phyloP scores from a whole-genome alignment of 2,113 vertebrate genomes.

The Saccopteryx leptura region DNA sequence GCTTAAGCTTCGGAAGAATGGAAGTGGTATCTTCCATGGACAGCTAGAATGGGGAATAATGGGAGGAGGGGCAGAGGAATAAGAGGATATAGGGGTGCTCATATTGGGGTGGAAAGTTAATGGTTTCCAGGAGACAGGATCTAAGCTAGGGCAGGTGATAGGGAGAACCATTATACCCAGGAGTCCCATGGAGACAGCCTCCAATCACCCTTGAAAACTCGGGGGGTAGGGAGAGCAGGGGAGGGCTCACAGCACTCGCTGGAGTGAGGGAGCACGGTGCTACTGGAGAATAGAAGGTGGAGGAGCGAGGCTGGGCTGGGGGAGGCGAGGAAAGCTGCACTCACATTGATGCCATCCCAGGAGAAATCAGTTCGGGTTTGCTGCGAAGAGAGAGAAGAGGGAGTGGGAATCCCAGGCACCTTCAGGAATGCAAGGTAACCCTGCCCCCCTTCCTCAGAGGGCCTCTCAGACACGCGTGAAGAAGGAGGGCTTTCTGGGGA shows the following conservation, averaged over 20 bases:
- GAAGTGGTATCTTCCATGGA: slow-evolving; percentile 99
- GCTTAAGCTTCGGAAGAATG: slow-evolving; percentile 98
- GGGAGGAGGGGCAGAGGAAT: slow-evolving; percentile 60
- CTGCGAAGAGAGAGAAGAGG: slow-evolving; percentile 89
- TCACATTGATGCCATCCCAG: slow-evolving; percentile 99
- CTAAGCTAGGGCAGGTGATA: slow-evolving; percentile 6
- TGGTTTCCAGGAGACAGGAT: background rate
- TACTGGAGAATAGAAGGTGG: background rate
- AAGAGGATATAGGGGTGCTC: background rate
- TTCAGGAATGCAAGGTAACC: background rate
- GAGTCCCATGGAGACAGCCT: background rate
- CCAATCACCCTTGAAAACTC: background rate
- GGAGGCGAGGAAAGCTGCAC: slow-evolving; percentile 79
- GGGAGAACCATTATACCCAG: background rate
- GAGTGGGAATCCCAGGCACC: background rate
- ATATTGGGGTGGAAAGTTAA: background rate
- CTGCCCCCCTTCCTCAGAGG: background rate
- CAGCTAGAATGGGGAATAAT: slow-evolving; percentile 90
- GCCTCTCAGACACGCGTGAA: background rate
- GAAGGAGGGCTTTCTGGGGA: background rate
- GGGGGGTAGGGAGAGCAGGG: background rate
- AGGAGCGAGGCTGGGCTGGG: background rate
- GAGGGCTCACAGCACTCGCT: background rate
- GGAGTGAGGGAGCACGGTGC: background rate
- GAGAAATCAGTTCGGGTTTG: slow-evolving; percentile 99